phyloP scores from a whole-genome alignment of 92 coral and sea anemone species.

The Actinostola sp. region DNA sequence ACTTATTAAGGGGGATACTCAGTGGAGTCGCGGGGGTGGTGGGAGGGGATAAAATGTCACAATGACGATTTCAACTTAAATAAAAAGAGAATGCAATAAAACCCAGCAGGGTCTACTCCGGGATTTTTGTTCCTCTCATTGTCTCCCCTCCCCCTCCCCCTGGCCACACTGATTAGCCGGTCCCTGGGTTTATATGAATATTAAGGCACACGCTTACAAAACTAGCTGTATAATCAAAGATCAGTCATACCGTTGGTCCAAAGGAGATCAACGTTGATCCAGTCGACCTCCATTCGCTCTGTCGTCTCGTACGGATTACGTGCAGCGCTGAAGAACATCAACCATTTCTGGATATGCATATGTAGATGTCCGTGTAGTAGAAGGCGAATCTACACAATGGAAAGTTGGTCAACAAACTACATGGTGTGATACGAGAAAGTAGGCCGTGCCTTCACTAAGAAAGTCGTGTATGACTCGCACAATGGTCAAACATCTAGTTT shows the following conservation, averaged over 20 bases:
- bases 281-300: constrained; percentile 92
- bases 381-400: constrained; percentile 68
- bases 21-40: neutral
- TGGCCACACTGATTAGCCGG: too few species aligned
- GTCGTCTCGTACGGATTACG: constrained; percentile 92
- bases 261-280: constrained; percentile 83
- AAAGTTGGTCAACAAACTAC: neutral
- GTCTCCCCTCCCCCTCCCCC: too few species aligned
- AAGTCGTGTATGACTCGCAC: too few species aligned
- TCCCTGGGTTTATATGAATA: too few species aligned
- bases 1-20: neutral
- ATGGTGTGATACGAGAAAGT: neutral
- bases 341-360: constrained; percentile 86
- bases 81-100: too few species aligned
- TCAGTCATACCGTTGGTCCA: constrained; percentile 99
- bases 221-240: neutral
- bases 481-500: too few species aligned
- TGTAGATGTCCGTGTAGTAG: constrained; percentile 94
- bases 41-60: too few species aligned
- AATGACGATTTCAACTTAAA: too few species aligned
- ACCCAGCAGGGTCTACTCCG: too few species aligned
- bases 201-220: neutral
- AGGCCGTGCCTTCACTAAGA: neutral
- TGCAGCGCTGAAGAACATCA: constrained; percentile 91
- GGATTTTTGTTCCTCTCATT: too few species aligned